Conservation (phyloP, 64 coral and sea anemone genomes). For the Pachyseris speciosa region DNA sequence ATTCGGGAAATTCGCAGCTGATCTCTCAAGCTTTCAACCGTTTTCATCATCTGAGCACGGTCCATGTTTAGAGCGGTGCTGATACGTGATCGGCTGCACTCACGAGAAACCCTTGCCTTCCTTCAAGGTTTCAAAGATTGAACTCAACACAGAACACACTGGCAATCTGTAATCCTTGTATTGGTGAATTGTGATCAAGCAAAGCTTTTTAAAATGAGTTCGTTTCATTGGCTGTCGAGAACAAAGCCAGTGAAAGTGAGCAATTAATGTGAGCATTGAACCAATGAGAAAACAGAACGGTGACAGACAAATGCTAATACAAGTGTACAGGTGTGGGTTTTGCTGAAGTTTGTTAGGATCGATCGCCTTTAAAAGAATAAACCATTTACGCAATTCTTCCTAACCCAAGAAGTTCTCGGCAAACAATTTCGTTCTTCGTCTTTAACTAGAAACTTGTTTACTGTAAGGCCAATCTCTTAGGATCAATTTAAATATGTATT, state of each 20-base stretch:
- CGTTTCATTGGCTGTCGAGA: neutral
- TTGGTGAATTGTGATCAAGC: neutral
- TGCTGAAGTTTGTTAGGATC: neutral
- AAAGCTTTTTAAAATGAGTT: slow-evolving; percentile 1
- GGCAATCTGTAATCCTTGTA: slow-evolving; percentile 2
- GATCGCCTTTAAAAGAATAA: neutral
- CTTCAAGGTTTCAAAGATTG: neutral
- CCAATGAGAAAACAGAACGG: neutral
- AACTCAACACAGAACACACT: neutral
- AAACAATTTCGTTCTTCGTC: neutral
- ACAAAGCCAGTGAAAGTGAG: slow-evolving; percentile 40
- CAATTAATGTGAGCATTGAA: slow-evolving; percentile 45
- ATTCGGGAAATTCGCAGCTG: slow-evolving; percentile 91
- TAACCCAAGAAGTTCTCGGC: neutral
- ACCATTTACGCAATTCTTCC: neutral
- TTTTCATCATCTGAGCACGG: slow-evolving; percentile 86
- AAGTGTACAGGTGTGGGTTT: neutral
- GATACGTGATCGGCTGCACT: neutral
- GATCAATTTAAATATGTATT: neutral
- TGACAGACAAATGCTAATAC: slow-evolving; percentile 14
- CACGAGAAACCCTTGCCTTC: neutral
- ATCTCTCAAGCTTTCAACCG: slow-evolving; percentile 92
- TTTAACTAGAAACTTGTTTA: neutral
- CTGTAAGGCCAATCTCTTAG: too few species aligned
- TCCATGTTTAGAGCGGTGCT: slow-evolving; percentile 66